Base-by-base conservation (phyloP, 1,140 invertebrate genomes). In the Palaemon carinicauda region DNA sequence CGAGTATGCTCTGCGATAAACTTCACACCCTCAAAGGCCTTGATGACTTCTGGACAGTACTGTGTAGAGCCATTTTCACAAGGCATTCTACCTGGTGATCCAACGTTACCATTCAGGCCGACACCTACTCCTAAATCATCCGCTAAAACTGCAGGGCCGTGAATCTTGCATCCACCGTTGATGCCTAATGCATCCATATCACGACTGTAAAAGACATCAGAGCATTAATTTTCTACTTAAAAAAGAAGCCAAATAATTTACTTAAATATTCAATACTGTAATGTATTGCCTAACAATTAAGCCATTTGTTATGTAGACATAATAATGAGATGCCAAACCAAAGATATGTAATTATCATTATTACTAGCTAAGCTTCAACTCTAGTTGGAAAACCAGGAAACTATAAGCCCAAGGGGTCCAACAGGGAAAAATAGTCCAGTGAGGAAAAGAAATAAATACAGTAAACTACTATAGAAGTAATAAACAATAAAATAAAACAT, bases 1-100 rank as follows among this genome's bases (percentile, higher is more conserved):
- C 96, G 95, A 71, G 96, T 98, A 91, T 98, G 97, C 91, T 98
- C 96, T 19, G 97, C 96, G 89, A 98, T 97, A 91, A 97, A 98
- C 88, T 95, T 94, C 33, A 98, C 96, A 88, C 97, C 96, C 90
- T 97, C 96, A 90, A 98, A 96, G 89, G 97, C 96, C 92, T 96
- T 96, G 91, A 97, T 95, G 71, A 98, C 93, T 92, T 98, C 97
- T n/a, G 96, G 96, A 91, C 96, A 97, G 91, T 95, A 94, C 91
- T 96, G 95, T 41, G 81, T 65, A 82, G 84, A 56, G 80, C 86
- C 52, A 82, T 75, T 74, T 52, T 79, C 88, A 19, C 84, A 82
- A 21, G 84, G 79, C 65, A 81, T 54, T 9, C 87, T 81, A 15
- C 77, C 74, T n/a, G 80, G 88, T 17, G 81, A 83, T 33, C 87